phyloP scores from a whole-genome alignment of 2,888 invertebrate species.

The Meiosimyza platycephala region DNA sequence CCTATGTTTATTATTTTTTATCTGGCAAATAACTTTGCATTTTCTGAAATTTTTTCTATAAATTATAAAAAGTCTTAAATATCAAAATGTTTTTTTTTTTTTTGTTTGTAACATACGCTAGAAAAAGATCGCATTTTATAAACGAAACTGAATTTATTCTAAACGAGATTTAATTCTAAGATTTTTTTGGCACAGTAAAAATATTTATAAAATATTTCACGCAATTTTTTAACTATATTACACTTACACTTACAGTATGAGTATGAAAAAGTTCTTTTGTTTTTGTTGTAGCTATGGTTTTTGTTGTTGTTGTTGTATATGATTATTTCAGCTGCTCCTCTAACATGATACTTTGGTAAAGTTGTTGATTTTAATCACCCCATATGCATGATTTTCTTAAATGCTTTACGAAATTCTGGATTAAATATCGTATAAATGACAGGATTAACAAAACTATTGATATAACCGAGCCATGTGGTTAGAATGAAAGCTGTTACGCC shows the following conservation, averaged over 20 bases:
- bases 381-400: constrained; percentile 89
- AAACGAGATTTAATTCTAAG: constrained; percentile 16
- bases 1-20: no score
- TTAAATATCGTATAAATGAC: constrained; percentile 96
- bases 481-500: constrained; percentile 91
- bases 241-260: neutral
- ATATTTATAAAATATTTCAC: constrained; percentile 43
- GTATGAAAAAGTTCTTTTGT: no score
- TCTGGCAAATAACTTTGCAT: no score
- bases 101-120: constrained; percentile 4
- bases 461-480: constrained; percentile 98
- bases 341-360: neutral
- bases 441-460: constrained; percentile 94
- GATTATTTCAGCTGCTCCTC: constrained; percentile 17
- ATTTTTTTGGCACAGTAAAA: constrained; percentile 49
- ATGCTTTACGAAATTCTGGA: constrained; percentile 98
- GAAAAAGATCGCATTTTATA: neutral
- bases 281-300: no score
- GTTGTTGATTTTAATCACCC: constrained; percentile 65
- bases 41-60: no score
- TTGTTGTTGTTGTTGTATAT: neutral
- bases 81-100: neutral
- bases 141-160: no score
- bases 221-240: neutral
- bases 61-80: no score